phyloP scores from a whole-genome alignment of 2,888 invertebrate species.

The Dicranocentrus wangi region DNA sequence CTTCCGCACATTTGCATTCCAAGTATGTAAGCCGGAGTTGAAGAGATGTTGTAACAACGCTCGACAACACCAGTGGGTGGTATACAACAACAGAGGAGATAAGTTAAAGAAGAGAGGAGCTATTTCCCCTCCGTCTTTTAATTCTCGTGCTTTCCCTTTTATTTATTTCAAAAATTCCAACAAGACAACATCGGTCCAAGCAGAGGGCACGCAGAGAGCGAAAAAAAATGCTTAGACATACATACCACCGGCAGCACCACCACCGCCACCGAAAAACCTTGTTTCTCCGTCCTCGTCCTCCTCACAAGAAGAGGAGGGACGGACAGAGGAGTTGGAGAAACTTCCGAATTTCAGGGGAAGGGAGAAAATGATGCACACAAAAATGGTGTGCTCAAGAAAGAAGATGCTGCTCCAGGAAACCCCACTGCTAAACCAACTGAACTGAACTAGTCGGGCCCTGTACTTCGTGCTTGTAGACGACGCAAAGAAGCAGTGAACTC shows the following conservation, averaged over 20 bases:
- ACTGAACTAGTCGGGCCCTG: too few relatives aligned
- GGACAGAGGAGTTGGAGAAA: too few relatives aligned
- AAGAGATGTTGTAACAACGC: constrained; percentile 8
- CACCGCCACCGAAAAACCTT: too few relatives aligned
- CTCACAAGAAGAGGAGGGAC: too few relatives aligned
- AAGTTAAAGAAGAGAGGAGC: neutral
- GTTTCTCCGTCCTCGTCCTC: too few relatives aligned
- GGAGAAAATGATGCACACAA: too few relatives aligned
- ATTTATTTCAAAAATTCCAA: neutral
- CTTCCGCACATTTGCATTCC: neutral
- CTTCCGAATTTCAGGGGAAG: too few relatives aligned
- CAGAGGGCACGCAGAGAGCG: neutral
- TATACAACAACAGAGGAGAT: constrained; percentile 4
- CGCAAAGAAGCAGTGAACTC: too few relatives aligned
- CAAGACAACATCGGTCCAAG: neutral
- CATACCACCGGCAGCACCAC: neutral
- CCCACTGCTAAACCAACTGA: too few relatives aligned
- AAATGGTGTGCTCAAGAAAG: too few relatives aligned
- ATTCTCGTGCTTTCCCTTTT: constrained; percentile 11
- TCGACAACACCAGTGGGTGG: neutral
- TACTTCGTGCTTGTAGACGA: too few relatives aligned
- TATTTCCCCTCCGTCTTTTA: neutral
- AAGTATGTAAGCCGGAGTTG: neutral
- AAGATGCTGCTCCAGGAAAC: too few relatives aligned
- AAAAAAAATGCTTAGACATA: neutral